These are phyloP conservation scores for Hemitrygon akajei DNA, from an alignment of 2,797 vertebrate genomes.

Conservation along the genomic window DNA sequence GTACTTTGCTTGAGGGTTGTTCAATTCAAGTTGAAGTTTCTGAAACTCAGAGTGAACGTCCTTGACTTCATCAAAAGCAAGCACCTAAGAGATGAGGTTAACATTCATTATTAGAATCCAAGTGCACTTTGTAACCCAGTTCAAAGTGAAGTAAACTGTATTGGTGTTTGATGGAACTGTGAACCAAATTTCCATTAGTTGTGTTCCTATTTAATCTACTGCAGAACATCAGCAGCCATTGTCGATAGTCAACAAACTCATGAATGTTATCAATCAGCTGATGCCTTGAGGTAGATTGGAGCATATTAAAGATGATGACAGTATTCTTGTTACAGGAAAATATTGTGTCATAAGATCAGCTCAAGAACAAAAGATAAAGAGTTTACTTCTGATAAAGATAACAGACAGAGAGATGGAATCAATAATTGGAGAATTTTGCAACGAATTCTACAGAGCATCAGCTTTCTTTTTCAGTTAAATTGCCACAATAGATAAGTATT, in stretches of 20 bases:
- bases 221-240: background rate
- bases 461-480: background rate
- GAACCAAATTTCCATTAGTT: background rate
- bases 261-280: background rate
- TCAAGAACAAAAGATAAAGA: background rate
- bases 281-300: background rate
- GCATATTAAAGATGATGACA: background rate
- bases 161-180: background rate
- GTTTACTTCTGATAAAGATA: background rate
- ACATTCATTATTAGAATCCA: background rate
- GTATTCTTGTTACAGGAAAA: background rate
- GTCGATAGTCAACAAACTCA: background rate
- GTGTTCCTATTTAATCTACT: background rate
- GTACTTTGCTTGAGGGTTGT: conserved; percentile 63
- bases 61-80: conserved; percentile 58
- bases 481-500: background rate
- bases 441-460: background rate
- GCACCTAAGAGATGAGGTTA: conserved; percentile 45
- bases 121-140: background rate
- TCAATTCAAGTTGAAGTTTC: conserved; percentile 64
- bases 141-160: background rate
- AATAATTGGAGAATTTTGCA: background rate
- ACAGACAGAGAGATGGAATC: background rate
- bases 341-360: background rate
- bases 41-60: conserved; percentile 68